Percentiles rank a stretch among this genome's conserved stretches.
Evolutionary conservation across 2,797 vertebrate genomes (phyloP).

Genomic region (Sebastolobus altivelis): DNA sequence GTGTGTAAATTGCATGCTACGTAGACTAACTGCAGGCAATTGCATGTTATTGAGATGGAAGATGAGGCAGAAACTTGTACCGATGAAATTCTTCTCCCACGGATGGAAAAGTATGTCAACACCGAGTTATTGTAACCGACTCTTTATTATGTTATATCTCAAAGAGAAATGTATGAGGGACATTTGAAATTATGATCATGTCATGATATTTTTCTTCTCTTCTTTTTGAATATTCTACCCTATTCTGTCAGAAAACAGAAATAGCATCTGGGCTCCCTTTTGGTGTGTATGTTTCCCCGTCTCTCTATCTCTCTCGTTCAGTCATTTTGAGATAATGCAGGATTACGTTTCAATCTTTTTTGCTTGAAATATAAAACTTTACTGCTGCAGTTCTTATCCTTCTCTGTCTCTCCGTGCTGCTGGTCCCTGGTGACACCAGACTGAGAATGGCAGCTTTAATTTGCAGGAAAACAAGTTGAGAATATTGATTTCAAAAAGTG

Average conservation of each 20-base stretch:
- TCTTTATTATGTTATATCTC: constrained; percentile 37
- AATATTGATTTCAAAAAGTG: constrained; percentile 87
- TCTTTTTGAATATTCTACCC: constrained; percentile 48
- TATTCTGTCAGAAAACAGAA: constrained; percentile 61
- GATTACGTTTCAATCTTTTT: constrained; percentile 73
- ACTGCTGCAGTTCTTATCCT: constrained; percentile 64
- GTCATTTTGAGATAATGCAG: constrained; percentile 73
- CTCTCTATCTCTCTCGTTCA: constrained; percentile 40
- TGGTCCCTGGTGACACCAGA: constrained; percentile 72
- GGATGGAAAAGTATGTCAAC: constrained; percentile 63
- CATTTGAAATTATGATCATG: constrained; percentile 66
- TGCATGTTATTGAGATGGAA: constrained; percentile 75
- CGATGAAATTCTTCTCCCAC: constrained; percentile 54
- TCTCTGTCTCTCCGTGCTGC: constrained; percentile 55
- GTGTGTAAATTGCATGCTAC: constrained; percentile 82
- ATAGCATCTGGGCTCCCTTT: constrained; percentile 62
- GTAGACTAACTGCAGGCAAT: constrained; percentile 79
- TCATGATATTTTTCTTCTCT: constrained; percentile 55
- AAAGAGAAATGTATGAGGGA: constrained; percentile 41
- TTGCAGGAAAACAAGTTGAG: constrained; percentile 86
- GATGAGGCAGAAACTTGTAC: constrained; percentile 69
- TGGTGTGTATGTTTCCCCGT: constrained; percentile 47
- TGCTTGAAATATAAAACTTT: constrained; percentile 79
- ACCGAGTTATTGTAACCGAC: constrained; percentile 50
- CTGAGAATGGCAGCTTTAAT: constrained; percentile 86